These are phyloP conservation scores for Perithous albicinctus DNA, from an alignment of 2,888 invertebrate species.

Conservation along the genomic window DNA sequence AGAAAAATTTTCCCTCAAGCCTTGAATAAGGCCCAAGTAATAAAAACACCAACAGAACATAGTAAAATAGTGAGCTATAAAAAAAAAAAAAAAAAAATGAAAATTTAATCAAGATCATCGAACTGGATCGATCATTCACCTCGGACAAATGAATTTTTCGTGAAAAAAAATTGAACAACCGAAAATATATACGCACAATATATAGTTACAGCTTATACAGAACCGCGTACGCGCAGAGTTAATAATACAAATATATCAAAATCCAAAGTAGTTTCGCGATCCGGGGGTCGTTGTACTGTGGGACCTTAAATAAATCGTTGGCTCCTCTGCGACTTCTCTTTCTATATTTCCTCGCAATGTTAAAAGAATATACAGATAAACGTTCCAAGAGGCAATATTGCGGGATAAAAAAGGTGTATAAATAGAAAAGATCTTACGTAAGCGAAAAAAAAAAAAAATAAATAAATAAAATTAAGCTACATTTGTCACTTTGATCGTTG, in stretches of 20 bases:
- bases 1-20: no score
- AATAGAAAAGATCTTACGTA: not conserved
- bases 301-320: constrained; percentile 32
- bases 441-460: not conserved
- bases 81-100: not conserved
- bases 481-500: not conserved
- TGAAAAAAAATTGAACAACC: not conserved
- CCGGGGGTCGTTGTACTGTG: constrained; percentile 19
- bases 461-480: not conserved
- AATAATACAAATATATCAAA: not conserved
- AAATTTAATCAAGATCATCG: constrained; percentile 49
- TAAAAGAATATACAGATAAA: not conserved
- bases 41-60: not conserved
- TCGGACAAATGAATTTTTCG: not conserved
- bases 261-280: not conserved
- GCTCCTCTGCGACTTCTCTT: constrained; percentile 11
- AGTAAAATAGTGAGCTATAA: no score
- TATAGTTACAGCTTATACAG: not conserved
- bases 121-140: constrained; percentile 63
- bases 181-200: not conserved
- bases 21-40: constrained; percentile 39
- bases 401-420: not conserved
- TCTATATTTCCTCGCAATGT: not conserved
- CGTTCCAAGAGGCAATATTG: not conserved
- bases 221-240: not conserved